Percentiles rank a stretch among this genome's conserved stretches.
Evolutionary conservation across 2,888 invertebrate genomes (phyloP).

Genomic region (Melitaea athalia): DNA sequence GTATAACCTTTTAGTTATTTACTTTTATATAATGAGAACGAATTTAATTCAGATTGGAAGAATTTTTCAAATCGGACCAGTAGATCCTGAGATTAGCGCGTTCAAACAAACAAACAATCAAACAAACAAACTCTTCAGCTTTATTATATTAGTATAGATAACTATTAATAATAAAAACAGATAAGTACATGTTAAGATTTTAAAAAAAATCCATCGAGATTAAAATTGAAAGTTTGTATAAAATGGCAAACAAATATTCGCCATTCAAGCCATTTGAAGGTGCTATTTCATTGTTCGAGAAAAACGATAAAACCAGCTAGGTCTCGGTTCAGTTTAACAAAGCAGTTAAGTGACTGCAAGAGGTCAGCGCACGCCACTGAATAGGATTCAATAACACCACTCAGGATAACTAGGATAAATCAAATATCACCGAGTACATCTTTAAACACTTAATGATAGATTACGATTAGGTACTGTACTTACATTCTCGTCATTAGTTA

Average conservation of each 20-base stretch:
- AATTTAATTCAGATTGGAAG: no score
- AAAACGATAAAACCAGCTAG: slow-evolving; percentile 43
- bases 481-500: neutral
- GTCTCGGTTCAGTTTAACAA: slow-evolving; percentile 45
- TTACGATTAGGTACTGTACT: neutral
- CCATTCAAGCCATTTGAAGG: slow-evolving; percentile 40
- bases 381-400: slow-evolving; percentile 34
- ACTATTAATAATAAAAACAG: no score
- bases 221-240: slow-evolving; percentile 13
- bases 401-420: slow-evolving; percentile 27
- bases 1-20: no score
- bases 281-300: slow-evolving; percentile 43
- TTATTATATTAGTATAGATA: no score
- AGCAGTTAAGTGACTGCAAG: slow-evolving; percentile 39
- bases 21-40: no score
- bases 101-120: no score
- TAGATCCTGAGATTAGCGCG: no score
- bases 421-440: slow-evolving; percentile 18
- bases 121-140: no score
- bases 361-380: slow-evolving; percentile 39
- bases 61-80: no score
- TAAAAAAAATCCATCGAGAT: slow-evolving; percentile 15
- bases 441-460: slow-evolving; percentile 2
- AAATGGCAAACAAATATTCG: slow-evolving; percentile 23
- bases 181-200: no score